A percentile compares a stretch with the other conserved stretches of the same genome.
Evolutionary conservation across 1,140 invertebrate genomes (phyloP).

Genomic region (Limonius californicus): DNA sequence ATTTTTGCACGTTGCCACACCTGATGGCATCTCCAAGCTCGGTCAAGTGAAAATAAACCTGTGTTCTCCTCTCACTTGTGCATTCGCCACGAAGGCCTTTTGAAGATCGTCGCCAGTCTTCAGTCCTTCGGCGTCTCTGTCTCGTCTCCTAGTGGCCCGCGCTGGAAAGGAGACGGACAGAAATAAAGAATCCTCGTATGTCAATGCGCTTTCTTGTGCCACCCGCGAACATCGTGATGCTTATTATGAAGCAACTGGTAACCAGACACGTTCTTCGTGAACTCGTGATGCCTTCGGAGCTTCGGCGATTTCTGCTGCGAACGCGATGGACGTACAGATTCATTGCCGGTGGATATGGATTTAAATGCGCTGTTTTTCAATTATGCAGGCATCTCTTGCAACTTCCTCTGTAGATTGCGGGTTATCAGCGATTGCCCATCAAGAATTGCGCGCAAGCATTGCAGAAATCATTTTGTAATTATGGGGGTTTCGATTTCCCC

Average conservation of each 20-base stretch:
- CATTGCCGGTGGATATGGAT: neutral
- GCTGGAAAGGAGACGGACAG: neutral
- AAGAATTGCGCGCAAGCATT: too few species aligned
- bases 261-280: slow-evolving; percentile 33
- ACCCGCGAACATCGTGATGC: slow-evolving; percentile 33
- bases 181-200: slow-evolving; percentile 16
- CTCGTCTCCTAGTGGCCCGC: neutral
- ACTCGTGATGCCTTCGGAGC: slow-evolving; percentile 28
- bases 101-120: neutral
- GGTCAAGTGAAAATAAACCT: neutral
- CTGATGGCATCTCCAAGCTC: slow-evolving; percentile 17
- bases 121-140: neutral
- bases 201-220: slow-evolving; percentile 25
- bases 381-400: neutral
- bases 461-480: too few species aligned
- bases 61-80: neutral
- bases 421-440: too few species aligned
- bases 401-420: neutral
- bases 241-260: slow-evolving; percentile 30
- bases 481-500: too few species aligned
- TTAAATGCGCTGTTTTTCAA: neutral
- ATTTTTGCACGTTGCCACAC: slow-evolving; percentile 19
- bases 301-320: neutral
- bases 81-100: slow-evolving; percentile 12
- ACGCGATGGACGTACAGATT: neutral